Evolutionary conservation across 1,140 invertebrate species (phyloP).

Genomic region (Drosophila pallidifrons): DNA sequence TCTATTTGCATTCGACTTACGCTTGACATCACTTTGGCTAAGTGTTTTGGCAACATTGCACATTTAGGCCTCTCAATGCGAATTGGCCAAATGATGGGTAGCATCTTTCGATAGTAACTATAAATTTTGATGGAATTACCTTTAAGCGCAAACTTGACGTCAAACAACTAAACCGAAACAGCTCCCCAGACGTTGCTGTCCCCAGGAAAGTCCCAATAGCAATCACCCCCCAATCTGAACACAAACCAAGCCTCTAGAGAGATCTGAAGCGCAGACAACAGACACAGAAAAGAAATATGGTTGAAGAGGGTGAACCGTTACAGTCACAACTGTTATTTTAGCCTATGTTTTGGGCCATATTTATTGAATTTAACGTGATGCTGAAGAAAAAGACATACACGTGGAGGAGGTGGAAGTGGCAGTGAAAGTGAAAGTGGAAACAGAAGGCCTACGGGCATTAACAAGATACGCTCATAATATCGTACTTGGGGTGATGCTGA

Average conservation of each 20-base stretch:
- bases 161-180: constrained; percentile 36
- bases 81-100: constrained; percentile 2
- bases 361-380: constrained; percentile 71
- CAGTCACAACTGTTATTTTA: constrained; percentile 23
- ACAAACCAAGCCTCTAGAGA: constrained; percentile 2
- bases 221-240: background rate
- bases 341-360: constrained; percentile 56
- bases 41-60: constrained; percentile 37
- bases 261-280: constrained; percentile 4
- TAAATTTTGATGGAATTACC: constrained; percentile 56
- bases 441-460: constrained; percentile 37
- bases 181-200: constrained; percentile 49
- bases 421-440: background rate
- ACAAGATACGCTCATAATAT: constrained; percentile 23
- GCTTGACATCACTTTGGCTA: constrained; percentile 39
- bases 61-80: constrained; percentile 12
- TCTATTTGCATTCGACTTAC: constrained; percentile 68
- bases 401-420: background rate
- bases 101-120: constrained; percentile 16
- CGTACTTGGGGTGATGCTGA: background rate
- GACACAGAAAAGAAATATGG: constrained; percentile 30
- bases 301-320: constrained; percentile 24
- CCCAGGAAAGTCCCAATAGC: constrained; percentile 14
- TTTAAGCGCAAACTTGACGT: constrained; percentile 69
- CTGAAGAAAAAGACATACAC: background rate